A percentile compares a stretch with the other conserved stretches of the same genome.
These are phyloP conservation scores for Perognathus longimembris DNA, from an alignment of 2,113 vertebrate species.

Conservation along the genomic window DNA sequence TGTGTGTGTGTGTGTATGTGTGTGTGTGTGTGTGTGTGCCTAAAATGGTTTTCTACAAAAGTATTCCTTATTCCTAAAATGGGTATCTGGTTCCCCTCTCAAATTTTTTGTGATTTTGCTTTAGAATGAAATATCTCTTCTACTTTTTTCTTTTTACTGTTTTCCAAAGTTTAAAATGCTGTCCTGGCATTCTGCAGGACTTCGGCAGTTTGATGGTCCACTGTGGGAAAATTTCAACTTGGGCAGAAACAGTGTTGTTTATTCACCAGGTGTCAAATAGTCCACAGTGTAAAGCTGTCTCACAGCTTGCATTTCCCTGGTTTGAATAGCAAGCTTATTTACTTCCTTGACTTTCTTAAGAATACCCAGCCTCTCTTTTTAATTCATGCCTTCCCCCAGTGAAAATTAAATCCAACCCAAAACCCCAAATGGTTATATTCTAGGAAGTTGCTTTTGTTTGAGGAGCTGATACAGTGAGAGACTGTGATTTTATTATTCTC, in stretches of 20 bases:
- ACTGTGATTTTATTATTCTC: constrained; percentile 49
- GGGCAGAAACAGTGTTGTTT: neutral
- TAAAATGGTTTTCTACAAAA: too few species aligned
- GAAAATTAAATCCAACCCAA: constrained; percentile 49
- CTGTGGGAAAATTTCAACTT: constrained; percentile 56
- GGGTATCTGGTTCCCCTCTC: neutral
- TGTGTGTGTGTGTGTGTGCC: too few species aligned
- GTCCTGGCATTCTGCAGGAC: neutral
- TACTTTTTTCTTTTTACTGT: neutral
- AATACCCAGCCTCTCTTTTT: neutral
- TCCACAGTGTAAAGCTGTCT: neutral
- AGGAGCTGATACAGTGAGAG: neutral
- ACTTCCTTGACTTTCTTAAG: constrained; percentile 55
- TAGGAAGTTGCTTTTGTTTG: constrained; percentile 67
- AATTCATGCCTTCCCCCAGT: constrained; percentile 34
- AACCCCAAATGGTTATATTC: neutral
- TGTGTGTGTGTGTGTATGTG: too few species aligned
- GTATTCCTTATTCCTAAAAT: constrained; percentile 20
- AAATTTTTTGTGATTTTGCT: constrained; percentile 57
- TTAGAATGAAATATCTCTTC: neutral
- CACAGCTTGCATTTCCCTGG: neutral
- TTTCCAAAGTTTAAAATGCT: neutral
- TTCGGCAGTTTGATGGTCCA: neutral
- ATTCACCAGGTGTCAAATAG: constrained; percentile 34
- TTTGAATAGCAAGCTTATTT: constrained; percentile 44